Evolutionary conservation across 2,113 vertebrate species (phyloP), one percentile per base, ranked within the genome.

Genomic region (Poicephalus gulielmi): DNA sequence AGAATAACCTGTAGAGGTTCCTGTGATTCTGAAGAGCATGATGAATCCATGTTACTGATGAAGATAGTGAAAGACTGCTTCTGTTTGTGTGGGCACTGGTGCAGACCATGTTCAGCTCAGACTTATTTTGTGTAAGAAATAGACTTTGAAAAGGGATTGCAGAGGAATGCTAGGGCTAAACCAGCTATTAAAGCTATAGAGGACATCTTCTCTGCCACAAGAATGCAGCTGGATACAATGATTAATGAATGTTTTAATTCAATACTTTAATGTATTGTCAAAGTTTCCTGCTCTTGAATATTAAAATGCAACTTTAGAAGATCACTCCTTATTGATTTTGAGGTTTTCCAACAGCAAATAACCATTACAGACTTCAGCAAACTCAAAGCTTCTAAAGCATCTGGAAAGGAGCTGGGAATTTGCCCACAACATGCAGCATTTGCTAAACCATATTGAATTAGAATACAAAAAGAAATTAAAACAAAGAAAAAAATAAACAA

Each of bases 181-280:
- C 41, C 70, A 79, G 46, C 37, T 73, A 68, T 57, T 80, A 83
- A 83, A 94, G 11, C 41, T 52, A 10, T 57, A 85, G 39, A 69
- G 31, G 22, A 87, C 49, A 24, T 78, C 49, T 89, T 33, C 47
- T 82, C 23, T 87, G 73, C 33, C 60, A 33, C 49, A 76, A 74
- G 35, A 95, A 91, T 53, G 27, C 62, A 76, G 52, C 19, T 83
- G 81, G 77, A 74, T 50, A 88, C 41, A 52, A 78, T 59, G 77
- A 90, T 89, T 90, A 53, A 52, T 92, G 85, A 79, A 67, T 87
- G 67, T 80, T 90, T 49, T 43, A 77, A 52, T 81, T 50, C 30
- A 90, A 37, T 60, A 43, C 28, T 92, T 91, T 93, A 52, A 92
- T 78, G 31, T 47, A 39, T 52, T 96, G 67, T 88, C 94, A 82